Base-by-base conservation (phyloP, 2,113 vertebrate species). In the Hoplias malabaricus region DNA sequence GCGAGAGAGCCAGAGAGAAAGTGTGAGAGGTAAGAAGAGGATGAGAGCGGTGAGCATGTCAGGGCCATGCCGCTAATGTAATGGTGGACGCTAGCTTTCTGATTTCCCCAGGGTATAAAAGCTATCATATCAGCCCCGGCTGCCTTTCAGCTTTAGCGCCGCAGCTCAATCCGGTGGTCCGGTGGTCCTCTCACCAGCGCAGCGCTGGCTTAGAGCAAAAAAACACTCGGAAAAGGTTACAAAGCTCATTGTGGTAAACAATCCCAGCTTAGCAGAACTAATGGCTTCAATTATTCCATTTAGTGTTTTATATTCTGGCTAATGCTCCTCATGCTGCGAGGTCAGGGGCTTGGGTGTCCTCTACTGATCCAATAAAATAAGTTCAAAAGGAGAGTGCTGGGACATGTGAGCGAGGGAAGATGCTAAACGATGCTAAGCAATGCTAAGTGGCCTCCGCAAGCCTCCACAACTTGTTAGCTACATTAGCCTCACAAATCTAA, bases 21-120 rank as follows among this genome's bases (percentile, higher is more conserved):
- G n/a, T n/a, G n/a, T n/a, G n/a, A n/a, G n/a, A 65, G 42, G 81
- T 82, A 77, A 69, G 85, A 84, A 84, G 69, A 81, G 73, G 75
- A 21, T 48, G 1, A 42, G 16, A 73, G 29, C 73, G 78, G 74
- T 77, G 71, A 81, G 40, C 13, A 27, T 71, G 79, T 82, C 84
- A 46, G 75, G 43, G 63, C 27, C 46, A 69, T 62, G 7, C 61
- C 33, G 77, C 53, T 83, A 63, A 79, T 73, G 75, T 82, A 82
- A 73, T 82, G 78, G 63, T 78, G 6, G 21, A 80, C 72, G 56
- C 77, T 69, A 68, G 70, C 66, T 61, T 68, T 14, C 70, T 81
- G 81, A 88, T 90, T 87, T 87, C 87, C 87, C 87, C 59, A 0
- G 63, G 80, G 82, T 77, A 50, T 80, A 62, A 46, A 84, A 76